Conservation (phyloP, 2,797 vertebrate genomes). For the Brachymystax lenok region DNA sequence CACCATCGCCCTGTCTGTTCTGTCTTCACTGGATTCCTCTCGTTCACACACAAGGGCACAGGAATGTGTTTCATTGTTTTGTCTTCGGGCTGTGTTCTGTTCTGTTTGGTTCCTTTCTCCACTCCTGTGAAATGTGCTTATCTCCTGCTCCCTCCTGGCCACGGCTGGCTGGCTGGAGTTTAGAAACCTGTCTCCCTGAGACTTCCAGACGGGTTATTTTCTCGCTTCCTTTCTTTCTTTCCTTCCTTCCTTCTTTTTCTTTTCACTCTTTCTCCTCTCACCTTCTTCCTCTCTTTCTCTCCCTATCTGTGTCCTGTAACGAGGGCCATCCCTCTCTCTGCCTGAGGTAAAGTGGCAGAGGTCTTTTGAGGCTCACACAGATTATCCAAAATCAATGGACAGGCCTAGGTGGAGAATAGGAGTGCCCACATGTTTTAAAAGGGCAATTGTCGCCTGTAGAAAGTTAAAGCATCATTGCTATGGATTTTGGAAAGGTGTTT, state of each 20-base stretch:
- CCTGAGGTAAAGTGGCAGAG: constrained; percentile 28
- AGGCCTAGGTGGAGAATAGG: constrained; percentile 57
- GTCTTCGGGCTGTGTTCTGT: not conserved
- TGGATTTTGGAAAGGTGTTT: constrained; percentile 8
- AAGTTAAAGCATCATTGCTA: constrained; percentile 38
- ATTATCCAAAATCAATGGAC: constrained; percentile 71
- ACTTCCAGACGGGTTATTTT: not conserved
- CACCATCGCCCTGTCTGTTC: not conserved
- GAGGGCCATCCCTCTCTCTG: constrained; percentile 31
- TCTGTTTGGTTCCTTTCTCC: not conserved
- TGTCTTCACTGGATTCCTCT: not conserved
- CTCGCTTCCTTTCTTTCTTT: too few relatives aligned
- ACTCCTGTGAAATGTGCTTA: constrained; percentile 4
- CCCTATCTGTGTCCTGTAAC: constrained; percentile 22
- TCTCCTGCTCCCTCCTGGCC: not conserved
- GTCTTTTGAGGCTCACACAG: constrained; percentile 53
- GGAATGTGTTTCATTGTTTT: constrained; percentile 13
- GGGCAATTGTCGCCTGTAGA: constrained; percentile 41
- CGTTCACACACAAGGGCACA: constrained; percentile 4
- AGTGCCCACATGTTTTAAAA: constrained; percentile 51
- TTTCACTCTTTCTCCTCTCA: not conserved
- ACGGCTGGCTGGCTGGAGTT: not conserved
- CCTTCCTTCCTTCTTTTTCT: too few relatives aligned
- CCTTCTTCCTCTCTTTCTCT: not conserved
- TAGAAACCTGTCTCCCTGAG: not conserved